A percentile compares a stretch with the other conserved stretches of the same genome.
phyloP scores from a whole-genome alignment of 1,140 invertebrate species.

The Zaprionus davidi region DNA sequence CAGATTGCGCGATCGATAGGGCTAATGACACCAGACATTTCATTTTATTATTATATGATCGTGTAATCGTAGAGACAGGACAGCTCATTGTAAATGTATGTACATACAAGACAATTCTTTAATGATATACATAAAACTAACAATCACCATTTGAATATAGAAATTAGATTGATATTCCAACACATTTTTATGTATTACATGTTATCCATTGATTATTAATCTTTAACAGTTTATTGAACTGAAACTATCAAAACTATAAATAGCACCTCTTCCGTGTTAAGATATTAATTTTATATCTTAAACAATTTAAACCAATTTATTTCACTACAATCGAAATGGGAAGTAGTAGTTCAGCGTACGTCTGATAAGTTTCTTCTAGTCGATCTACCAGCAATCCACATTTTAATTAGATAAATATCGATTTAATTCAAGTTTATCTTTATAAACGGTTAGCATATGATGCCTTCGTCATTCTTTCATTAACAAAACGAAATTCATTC shows the following conservation, averaged over 20 bases:
- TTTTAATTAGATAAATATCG: background rate
- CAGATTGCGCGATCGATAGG: conserved; percentile 10
- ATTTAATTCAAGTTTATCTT: background rate
- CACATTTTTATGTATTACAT: background rate
- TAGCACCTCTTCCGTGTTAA: background rate
- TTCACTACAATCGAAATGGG: background rate
- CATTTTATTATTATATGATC: background rate
- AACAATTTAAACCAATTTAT: background rate
- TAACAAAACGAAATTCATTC: conserved; percentile 18
- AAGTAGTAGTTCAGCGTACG: background rate
- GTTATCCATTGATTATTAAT: background rate
- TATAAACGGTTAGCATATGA: background rate
- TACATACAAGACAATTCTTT: too few species aligned
- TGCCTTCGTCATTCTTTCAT: conserved; percentile 14
- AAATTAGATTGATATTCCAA: background rate
- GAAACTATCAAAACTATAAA: background rate
- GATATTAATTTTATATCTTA: background rate
- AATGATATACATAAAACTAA: too few species aligned
- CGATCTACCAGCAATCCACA: background rate
- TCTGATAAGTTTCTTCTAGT: background rate
- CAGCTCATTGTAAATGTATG: too few species aligned
- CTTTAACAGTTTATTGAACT: background rate
- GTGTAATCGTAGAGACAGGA: too few species aligned
- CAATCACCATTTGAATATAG: too few species aligned
- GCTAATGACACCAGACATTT: conserved; percentile 24